phyloP scores from a whole-genome alignment of 2,888 invertebrate species.

The Macrophya annulata region DNA sequence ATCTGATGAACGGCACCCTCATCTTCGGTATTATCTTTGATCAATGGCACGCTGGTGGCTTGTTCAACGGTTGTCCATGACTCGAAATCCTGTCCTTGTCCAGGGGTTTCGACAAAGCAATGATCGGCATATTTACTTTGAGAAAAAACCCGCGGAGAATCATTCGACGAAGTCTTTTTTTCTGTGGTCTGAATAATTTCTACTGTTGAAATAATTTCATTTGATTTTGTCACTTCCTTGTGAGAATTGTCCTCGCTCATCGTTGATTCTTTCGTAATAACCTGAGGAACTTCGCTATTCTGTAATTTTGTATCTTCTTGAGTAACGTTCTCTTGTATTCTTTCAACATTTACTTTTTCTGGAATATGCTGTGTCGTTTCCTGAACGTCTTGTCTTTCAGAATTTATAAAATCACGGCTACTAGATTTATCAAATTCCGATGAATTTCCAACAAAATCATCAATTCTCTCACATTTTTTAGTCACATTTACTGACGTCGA shows the following conservation, averaged over 20 bases:
- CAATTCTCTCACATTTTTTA: not conserved
- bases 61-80: slow-evolving; percentile 70
- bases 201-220: slow-evolving; percentile 45
- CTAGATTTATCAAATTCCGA: not conserved
- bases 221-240: slow-evolving; percentile 32
- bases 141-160: slow-evolving; percentile 31
- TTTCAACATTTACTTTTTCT: slow-evolving; percentile 13
- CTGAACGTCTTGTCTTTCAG: slow-evolving; percentile 6
- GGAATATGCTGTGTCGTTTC: not conserved
- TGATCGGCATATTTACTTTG: slow-evolving; percentile 40
- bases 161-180: not conserved
- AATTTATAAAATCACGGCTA: slow-evolving; percentile 17
- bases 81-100: slow-evolving; percentile 59
- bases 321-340: not conserved
- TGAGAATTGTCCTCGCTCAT: slow-evolving; percentile 1
- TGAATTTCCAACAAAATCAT: not conserved
- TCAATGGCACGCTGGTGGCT: slow-evolving; percentile 61
- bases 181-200: slow-evolving; percentile 47
- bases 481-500: slow-evolving; percentile 1
- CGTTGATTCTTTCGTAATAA: not conserved
- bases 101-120: slow-evolving; percentile 30
- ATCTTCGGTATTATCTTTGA: slow-evolving; percentile 66
- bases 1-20: slow-evolving; percentile 33
- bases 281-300: not conserved
- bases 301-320: not conserved